Base-by-base conservation (phyloP, 1,140 invertebrate genomes). In the Lepidotrigona ventralis region DNA sequence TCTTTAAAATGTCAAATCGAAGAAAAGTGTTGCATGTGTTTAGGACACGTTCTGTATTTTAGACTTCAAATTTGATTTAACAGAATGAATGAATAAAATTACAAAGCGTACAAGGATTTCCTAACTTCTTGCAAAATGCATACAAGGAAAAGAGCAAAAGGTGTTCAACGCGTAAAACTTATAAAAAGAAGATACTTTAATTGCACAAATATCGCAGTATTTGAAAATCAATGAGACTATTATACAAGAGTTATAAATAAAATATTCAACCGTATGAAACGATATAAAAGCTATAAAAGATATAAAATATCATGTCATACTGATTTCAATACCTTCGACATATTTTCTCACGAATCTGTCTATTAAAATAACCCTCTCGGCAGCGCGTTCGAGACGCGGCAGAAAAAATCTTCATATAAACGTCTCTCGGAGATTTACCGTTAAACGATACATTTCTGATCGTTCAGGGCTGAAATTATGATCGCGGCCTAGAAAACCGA, bases 401-500 rank as follows among this genome's bases (percentile, higher is more conserved):
- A 46, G 39, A 46, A 46, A 8, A 46, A 46, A 46, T 46, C 9
- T 46, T 46, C 39, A 46, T 46, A 46, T 46, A 46, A 46, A 46
- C 39, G 6, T 8, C 71, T 73, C 23, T 5, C 68, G n/a, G 33
- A 3, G 33, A 29, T 39, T 46, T 46, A 74, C 29, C 60, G 72
- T 76, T 66, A 68, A 81, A 81, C 26, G 66, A 68, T 76, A 56
- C 60, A 39, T 56, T 68, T 74, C 46, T 19, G 58, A 23, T 64
- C 23, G 56, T n/a, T 21, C 15, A 26, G 15, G 2, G 4, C 1
- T 75, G 80, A 81, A 76, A 81, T 68, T 68, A 81, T 51, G 64
- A 66, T 46, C 53, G 60, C 29, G 80, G 39, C 72, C 80, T 66
- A 68, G 80, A 81, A 75, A 81, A 68, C 39, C 80, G 80, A 81